Percentiles rank a stretch among this genome's conserved stretches.
Evolutionary conservation across 2,113 vertebrate species (phyloP).

Genomic region (Rhinolophus ferrumequinum): DNA sequence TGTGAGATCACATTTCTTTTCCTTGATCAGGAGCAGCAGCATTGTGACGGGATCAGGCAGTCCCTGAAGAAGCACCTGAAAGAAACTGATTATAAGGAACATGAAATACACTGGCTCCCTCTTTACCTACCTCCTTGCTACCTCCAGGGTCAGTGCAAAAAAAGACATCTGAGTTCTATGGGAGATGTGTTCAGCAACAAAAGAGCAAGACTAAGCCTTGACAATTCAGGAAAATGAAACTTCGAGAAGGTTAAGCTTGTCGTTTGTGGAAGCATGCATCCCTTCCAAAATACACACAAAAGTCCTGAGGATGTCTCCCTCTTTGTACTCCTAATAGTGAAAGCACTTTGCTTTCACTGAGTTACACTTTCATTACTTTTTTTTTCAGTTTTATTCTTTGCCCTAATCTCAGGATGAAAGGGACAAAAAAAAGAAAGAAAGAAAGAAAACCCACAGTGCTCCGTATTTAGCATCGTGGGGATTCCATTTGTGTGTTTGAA

Average conservation of each 20-base stretch:
- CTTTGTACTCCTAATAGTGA: constrained; percentile 10
- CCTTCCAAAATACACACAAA: not conserved
- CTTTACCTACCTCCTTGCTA: not conserved
- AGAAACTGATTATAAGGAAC: constrained; percentile 58
- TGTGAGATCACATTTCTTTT: constrained; percentile 11
- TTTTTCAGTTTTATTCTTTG: not conserved
- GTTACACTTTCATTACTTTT: not conserved
- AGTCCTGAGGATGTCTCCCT: not conserved
- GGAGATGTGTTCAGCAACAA: constrained; percentile 40
- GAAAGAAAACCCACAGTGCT: not conserved
- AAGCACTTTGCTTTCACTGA: constrained; percentile 23
- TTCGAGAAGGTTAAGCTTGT: constrained; percentile 41
- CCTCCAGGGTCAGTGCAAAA: not conserved
- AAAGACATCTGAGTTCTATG: not conserved
- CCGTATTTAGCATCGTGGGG: constrained; percentile 16
- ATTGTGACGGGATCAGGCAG: not conserved
- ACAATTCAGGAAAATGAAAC: constrained; percentile 55
- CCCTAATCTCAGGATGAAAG: not conserved
- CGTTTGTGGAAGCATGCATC: not conserved
- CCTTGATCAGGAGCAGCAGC: not conserved
- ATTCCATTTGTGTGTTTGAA: constrained; percentile 30
- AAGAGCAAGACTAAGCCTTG: constrained; percentile 46
- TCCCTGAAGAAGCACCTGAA: constrained; percentile 22
- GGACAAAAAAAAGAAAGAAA: not conserved
- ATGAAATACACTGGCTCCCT: not conserved